Conservation (phyloP, 2,888 invertebrate genomes). For the Agrochola macilenta region DNA sequence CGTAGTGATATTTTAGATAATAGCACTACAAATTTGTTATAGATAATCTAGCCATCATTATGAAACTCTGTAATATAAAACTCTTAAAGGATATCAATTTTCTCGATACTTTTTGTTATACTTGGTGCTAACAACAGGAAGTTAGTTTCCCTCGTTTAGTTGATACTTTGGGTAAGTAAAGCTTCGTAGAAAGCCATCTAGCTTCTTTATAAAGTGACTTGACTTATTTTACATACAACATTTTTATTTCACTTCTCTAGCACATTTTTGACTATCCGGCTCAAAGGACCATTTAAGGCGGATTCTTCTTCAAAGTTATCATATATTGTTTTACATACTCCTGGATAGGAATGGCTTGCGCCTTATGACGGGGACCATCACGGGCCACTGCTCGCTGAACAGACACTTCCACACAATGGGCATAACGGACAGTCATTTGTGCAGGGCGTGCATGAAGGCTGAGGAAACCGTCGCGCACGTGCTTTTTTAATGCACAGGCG, state of each 20-base stretch:
- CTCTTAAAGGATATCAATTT: constrained; percentile 21
- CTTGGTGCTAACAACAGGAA: not conserved
- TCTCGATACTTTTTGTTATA: not conserved
- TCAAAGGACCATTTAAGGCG: not conserved
- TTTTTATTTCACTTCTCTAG: not conserved
- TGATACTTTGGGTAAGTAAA: not conserved
- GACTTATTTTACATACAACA: not conserved
- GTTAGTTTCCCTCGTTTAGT: constrained; percentile 11
- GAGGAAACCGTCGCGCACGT: too few relatives aligned
- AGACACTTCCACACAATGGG: too few relatives aligned
- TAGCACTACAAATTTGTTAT: not conserved
- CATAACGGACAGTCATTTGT: too few relatives aligned
- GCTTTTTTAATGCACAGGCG: too few relatives aligned
- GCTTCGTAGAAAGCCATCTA: not conserved
- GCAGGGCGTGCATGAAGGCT: too few relatives aligned
- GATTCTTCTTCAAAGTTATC: not conserved
- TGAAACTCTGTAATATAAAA: constrained; percentile 1
- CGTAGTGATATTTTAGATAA: too few relatives aligned
- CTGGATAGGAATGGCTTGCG: too few relatives aligned
- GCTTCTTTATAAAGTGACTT: not conserved
- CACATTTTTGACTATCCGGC: not conserved
- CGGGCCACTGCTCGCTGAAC: too few relatives aligned
- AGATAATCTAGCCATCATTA: constrained; percentile 14
- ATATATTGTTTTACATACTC: not conserved
- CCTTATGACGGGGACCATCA: too few relatives aligned